These are phyloP conservation scores for Palloptera scutellata DNA, from an alignment of 2,888 invertebrate genomes.

Conservation along the genomic window DNA sequence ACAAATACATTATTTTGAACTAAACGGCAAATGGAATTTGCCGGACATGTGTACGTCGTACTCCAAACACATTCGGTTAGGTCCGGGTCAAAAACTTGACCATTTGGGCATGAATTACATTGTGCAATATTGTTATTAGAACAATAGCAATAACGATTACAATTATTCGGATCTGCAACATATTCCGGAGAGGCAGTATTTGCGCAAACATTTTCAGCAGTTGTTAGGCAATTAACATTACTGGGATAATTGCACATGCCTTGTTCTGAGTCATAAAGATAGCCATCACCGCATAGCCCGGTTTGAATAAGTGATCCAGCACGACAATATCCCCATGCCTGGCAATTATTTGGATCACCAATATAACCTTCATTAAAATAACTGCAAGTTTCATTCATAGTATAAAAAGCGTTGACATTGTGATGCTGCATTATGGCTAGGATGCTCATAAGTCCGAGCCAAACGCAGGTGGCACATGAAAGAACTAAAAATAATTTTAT, in stretches of 20 bases:
- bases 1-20: slow-evolving; percentile 46
- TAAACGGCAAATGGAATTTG: slow-evolving; percentile 46
- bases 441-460: too few species aligned
- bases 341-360: slow-evolving; percentile 53
- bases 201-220: slow-evolving; percentile 38
- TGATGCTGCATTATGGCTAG: neutral
- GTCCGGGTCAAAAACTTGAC: slow-evolving; percentile 39
- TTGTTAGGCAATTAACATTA: slow-evolving; percentile 42
- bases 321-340: slow-evolving; percentile 50
- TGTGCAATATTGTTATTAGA: slow-evolving; percentile 33
- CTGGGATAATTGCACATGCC: slow-evolving; percentile 37
- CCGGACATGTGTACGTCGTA: slow-evolving; percentile 36
- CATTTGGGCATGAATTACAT: slow-evolving; percentile 33
- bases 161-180: slow-evolving; percentile 44
- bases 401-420: slow-evolving; percentile 34
- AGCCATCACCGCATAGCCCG: slow-evolving; percentile 36
- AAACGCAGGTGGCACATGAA: too few species aligned
- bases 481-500: too few species aligned
- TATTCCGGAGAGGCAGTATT: slow-evolving; percentile 25
- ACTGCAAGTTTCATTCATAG: slow-evolving; percentile 50
- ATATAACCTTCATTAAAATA: slow-evolving; percentile 45
- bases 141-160: slow-evolving; percentile 50
- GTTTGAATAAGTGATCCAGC: slow-evolving; percentile 31
- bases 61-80: slow-evolving; percentile 41
- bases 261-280: slow-evolving; percentile 39